Evolutionary conservation across 2,888 invertebrate genomes (phyloP).

Genomic region (Drosophila villosipedis): DNA sequence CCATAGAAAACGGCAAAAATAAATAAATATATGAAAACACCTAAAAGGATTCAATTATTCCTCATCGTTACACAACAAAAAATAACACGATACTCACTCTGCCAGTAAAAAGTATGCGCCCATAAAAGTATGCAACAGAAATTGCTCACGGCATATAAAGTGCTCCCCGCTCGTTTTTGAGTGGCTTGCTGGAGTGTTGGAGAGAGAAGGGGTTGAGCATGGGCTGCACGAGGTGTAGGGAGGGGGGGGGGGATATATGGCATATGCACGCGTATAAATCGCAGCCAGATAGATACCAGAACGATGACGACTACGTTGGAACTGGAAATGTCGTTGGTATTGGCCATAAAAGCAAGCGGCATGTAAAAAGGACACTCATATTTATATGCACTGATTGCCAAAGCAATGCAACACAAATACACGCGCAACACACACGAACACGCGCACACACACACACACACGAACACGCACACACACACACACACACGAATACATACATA

Average conservation of each 20-base stretch:
- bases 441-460: conserved; percentile 1
- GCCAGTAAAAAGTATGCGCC: conserved; percentile 62
- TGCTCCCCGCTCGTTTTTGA: conserved; percentile 38
- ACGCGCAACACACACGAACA: conserved; percentile 16
- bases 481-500: neutral
- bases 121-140: conserved; percentile 80
- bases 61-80: conserved; percentile 78
- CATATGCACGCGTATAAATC: conserved; percentile 78
- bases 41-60: conserved; percentile 81
- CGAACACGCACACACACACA: neutral
- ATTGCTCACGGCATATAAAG: conserved; percentile 77
- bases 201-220: neutral
- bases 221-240: neutral
- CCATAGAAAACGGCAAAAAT: conserved; percentile 58
- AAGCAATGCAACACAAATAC: conserved; percentile 70
- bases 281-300: conserved; percentile 64
- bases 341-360: conserved; percentile 72
- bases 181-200: neutral
- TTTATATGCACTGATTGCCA: conserved; percentile 82
- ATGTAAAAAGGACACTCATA: conserved; percentile 79
- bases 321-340: conserved; percentile 38
- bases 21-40: conserved; percentile 77
- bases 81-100: conserved; percentile 41
- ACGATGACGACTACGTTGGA: conserved; percentile 41
- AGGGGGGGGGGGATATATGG: conserved; percentile 25